phyloP scores from a whole-genome alignment of 2,888 invertebrate genomes.

The Microctonus hyperodae region DNA sequence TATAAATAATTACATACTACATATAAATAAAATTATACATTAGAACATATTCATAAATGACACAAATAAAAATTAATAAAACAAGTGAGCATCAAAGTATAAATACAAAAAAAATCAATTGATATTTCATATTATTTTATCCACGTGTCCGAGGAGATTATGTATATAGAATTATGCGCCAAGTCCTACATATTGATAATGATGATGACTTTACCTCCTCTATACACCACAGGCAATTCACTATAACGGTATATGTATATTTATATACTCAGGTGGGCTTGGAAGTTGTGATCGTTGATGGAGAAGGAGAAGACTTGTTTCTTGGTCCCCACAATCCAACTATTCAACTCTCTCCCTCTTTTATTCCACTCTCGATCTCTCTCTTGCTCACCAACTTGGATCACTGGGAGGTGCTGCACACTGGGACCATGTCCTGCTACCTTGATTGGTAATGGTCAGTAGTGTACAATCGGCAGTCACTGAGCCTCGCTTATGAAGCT shows the following conservation, averaged over 20 bases:
- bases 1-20: too few species aligned
- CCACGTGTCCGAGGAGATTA: background rate
- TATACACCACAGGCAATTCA: background rate
- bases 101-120: too few species aligned
- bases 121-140: background rate
- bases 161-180: background rate
- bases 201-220: constrained; percentile 1
- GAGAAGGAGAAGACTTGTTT: constrained; percentile 38
- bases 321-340: constrained; percentile 38
- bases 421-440: constrained; percentile 33
- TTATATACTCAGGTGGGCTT: constrained; percentile 6
- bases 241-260: constrained; percentile 1
- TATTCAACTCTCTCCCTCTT: constrained; percentile 24
- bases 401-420: too few species aligned
- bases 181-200: constrained; percentile 1
- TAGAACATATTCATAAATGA: too few species aligned
- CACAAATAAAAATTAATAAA: background rate
- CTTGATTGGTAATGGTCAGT: constrained; percentile 50
- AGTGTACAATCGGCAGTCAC: constrained; percentile 39
- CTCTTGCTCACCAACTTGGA: background rate
- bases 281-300: background rate
- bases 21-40: too few species aligned
- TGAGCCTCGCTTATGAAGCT: constrained; percentile 23
- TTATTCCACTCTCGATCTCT: background rate
- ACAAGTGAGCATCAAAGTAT: background rate